phyloP scores from a whole-genome alignment of 2,113 vertebrate species.

The Nipponia nippon region DNA sequence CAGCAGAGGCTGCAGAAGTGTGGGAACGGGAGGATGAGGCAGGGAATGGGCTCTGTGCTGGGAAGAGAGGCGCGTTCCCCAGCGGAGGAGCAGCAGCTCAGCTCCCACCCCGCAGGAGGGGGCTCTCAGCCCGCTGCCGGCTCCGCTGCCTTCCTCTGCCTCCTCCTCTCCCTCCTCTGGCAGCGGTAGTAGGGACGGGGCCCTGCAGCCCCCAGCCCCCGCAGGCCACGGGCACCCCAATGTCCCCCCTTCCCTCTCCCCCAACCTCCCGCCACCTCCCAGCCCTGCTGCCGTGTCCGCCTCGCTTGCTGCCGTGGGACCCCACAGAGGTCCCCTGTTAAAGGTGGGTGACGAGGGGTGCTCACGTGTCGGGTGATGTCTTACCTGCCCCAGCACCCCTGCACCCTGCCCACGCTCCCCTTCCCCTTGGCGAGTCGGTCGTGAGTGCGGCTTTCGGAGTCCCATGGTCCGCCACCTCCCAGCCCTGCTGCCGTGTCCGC shows the following conservation, averaged over 20 bases:
- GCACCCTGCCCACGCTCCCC: not conserved
- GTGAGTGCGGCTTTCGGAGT: not conserved
- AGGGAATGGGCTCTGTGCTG: accelerated
- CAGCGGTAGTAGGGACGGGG: too few relatives aligned
- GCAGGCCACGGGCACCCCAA: accelerated
- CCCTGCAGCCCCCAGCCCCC: not conserved
- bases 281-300: not conserved
- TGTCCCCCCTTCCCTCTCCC: not conserved
- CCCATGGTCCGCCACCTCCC: too few relatives aligned
- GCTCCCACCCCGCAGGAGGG: not conserved
- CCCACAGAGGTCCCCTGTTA: not conserved
- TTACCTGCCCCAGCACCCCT: not conserved
- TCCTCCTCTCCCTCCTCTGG: not conserved
- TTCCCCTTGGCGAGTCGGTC: not conserved
- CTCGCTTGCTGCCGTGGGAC: not conserved
- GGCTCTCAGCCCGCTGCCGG: not conserved
- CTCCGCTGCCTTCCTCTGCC: not conserved
- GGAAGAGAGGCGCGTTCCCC: accelerated
- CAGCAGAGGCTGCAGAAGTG: not conserved
- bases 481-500: not conserved
- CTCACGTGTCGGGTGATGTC: not conserved
- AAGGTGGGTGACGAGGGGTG: not conserved
- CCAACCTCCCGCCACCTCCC: not conserved
- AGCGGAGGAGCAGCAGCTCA: not conserved
- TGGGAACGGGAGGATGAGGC: not conserved